Evolutionary conservation across 1,140 invertebrate genomes (phyloP).

Genomic region (Caenorhabditis tropicalis): DNA sequence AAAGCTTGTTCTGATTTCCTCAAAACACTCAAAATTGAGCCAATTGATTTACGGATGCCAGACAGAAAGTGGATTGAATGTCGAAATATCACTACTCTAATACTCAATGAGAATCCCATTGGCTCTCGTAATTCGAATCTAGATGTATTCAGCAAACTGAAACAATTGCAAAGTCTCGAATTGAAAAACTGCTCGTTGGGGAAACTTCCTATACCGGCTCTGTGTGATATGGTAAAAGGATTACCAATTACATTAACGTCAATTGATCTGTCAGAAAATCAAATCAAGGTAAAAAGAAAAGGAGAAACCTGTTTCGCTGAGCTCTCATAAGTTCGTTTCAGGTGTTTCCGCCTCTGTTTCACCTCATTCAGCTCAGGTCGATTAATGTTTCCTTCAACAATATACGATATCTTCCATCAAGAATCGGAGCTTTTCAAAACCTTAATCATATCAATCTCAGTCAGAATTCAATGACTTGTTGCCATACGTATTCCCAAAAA

Average conservation of each 20-base stretch:
- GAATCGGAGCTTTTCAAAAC: background rate
- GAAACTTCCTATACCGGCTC: background rate
- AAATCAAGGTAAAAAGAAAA: background rate
- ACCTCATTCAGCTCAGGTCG: background rate
- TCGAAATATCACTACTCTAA: background rate
- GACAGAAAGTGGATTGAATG: background rate
- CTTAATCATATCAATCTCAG: background rate
- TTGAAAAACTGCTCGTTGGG: background rate
- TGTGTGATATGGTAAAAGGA: background rate
- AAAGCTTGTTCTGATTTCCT: background rate
- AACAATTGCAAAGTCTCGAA: background rate
- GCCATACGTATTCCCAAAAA: background rate
- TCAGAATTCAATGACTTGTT: background rate
- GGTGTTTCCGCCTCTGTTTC: background rate
- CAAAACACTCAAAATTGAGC: background rate
- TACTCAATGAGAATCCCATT: conserved; percentile 12
- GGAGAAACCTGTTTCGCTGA: background rate
- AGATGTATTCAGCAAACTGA: background rate
- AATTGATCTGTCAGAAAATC: background rate
- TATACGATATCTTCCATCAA: background rate
- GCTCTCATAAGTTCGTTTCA: no score
- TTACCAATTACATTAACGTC: background rate
- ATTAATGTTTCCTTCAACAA: background rate
- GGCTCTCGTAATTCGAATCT: background rate
- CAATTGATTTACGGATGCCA: conserved; percentile 1